Evolutionary conservation across 1,140 invertebrate species (phyloP).

Genomic region (Drosophila tropicalis): DNA sequence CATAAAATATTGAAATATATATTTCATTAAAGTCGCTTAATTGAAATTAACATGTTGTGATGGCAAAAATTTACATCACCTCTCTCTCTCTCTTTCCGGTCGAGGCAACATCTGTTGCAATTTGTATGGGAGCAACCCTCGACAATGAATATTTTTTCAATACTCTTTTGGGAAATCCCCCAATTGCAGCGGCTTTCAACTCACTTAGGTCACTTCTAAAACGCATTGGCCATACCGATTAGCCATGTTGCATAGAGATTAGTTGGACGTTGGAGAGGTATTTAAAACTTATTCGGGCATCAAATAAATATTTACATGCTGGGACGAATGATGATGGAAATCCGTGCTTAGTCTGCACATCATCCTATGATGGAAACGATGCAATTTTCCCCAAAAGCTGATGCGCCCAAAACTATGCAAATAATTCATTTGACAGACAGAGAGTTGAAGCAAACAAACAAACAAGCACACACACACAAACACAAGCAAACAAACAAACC

Average conservation of each 20-base stretch:
- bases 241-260: slow-evolving; percentile 32
- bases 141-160: not conserved
- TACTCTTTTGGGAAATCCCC: not conserved
- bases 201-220: slow-evolving; percentile 20
- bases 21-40: not conserved
- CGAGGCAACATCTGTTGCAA: not conserved
- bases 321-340: slow-evolving; percentile 48
- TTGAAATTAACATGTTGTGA: slow-evolving; percentile 8
- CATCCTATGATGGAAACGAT: slow-evolving; percentile 15
- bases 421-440: slow-evolving; percentile 80
- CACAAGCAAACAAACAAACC: slow-evolving; percentile 39
- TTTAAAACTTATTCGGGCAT: slow-evolving; percentile 77
- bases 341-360: slow-evolving; percentile 64
- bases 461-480: slow-evolving; percentile 41
- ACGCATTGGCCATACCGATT: not conserved
- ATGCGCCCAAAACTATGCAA: slow-evolving; percentile 72
- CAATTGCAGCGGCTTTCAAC: not conserved
- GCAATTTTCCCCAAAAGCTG: slow-evolving; percentile 29
- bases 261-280: slow-evolving; percentile 44
- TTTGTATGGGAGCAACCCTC: not conserved
- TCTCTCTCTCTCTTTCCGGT: not conserved
- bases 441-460: slow-evolving; percentile 24
- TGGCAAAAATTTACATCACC: not conserved
- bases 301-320: slow-evolving; percentile 74
- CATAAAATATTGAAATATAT: slow-evolving; percentile 6